These are phyloP conservation scores for Achroia grisella DNA, from an alignment of 1,140 invertebrate genomes.

Conservation along the genomic window DNA sequence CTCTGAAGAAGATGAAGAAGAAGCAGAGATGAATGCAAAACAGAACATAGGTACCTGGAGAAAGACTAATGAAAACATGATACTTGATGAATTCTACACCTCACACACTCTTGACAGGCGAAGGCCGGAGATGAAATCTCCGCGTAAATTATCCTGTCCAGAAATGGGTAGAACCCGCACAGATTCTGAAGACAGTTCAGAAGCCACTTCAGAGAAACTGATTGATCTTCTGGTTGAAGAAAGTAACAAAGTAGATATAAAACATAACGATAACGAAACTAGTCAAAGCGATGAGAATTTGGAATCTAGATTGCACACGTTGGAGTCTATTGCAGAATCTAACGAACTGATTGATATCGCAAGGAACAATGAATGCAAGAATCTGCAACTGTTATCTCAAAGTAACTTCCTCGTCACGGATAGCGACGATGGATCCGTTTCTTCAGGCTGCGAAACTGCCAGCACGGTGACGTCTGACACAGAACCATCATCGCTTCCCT, in stretches of 20 bases:
- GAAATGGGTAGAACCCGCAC: slow-evolving; percentile 43
- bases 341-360: slow-evolving; percentile 35
- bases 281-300: slow-evolving; percentile 61
- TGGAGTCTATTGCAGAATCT: slow-evolving; percentile 54
- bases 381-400: slow-evolving; percentile 39
- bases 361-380: slow-evolving; percentile 26
- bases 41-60: slow-evolving; percentile 46
- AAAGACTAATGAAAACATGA: slow-evolving; percentile 13
- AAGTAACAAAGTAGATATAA: slow-evolving; percentile 31
- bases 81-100: slow-evolving; percentile 23
- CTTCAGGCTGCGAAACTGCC: slow-evolving; percentile 85
- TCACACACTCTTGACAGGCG: slow-evolving; percentile 50
- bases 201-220: slow-evolving; percentile 34
- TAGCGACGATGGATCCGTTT: slow-evolving; percentile 83
- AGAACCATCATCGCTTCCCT: slow-evolving; percentile 65
- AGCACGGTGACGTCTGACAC: slow-evolving; percentile 78
- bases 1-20: slow-evolving; percentile 86
- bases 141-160: slow-evolving; percentile 60
- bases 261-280: slow-evolving; percentile 38
- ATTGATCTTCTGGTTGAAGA: slow-evolving; percentile 44
- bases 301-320: slow-evolving; percentile 50
- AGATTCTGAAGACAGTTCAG: slow-evolving; percentile 27
- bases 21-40: slow-evolving; percentile 58
- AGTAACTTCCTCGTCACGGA: slow-evolving; percentile 74
- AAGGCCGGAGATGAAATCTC: slow-evolving; percentile 49